phyloP scores from a whole-genome alignment of 1,140 invertebrate genomes.

The Octopus sinensis region DNA sequence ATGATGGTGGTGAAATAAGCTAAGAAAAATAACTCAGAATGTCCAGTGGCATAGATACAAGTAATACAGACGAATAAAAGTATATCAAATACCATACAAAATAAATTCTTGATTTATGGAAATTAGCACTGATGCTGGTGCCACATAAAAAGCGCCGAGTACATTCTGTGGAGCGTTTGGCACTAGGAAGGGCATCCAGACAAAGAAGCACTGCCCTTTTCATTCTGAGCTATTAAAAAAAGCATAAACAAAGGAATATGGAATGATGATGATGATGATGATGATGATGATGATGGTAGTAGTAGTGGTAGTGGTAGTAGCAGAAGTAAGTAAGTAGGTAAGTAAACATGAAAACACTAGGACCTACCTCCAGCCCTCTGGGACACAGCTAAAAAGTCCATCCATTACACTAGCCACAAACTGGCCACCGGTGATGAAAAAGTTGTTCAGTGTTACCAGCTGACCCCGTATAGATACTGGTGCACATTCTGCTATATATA shows the following conservation, averaged over 20 bases:
- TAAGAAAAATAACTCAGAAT: no score
- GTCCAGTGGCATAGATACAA: no score
- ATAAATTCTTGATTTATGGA: no score
- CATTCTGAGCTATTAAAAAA: not conserved
- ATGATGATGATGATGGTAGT: not conserved
- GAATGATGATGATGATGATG: not conserved
- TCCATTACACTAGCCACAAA: constrained; percentile 62
- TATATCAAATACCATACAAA: no score
- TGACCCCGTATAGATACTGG: constrained; percentile 61
- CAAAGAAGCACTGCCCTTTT: not conserved
- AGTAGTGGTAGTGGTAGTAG: not conserved
- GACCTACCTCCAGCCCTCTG: constrained; percentile 50
- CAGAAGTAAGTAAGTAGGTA: not conserved
- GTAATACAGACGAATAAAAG: no score
- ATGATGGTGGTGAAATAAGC: no score
- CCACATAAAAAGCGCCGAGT: no score
- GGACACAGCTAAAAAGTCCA: constrained; percentile 60
- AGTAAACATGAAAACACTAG: not conserved
- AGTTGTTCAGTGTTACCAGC: constrained; percentile 63
- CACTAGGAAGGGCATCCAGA: no score
- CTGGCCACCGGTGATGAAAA: constrained; percentile 65
- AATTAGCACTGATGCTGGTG: no score
- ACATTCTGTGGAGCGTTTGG: no score
- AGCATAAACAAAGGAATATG: not conserved
- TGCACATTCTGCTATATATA: constrained; percentile 66